Conservation (phyloP, 2,113 vertebrate species). For the Plecturocebus donacophilus region DNA sequence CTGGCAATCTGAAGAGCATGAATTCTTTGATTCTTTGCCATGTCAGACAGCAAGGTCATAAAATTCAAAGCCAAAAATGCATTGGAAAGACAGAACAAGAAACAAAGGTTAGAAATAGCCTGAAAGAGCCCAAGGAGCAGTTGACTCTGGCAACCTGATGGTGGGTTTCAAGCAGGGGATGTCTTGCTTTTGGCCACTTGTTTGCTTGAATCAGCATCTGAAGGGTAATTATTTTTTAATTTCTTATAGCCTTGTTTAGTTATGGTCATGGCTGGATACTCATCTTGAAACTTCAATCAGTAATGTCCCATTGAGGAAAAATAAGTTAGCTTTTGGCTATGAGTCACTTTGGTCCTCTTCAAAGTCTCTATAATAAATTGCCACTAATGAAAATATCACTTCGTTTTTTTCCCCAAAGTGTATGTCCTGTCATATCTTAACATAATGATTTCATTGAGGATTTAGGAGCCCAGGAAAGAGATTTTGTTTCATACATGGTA, state of each 20-base stretch:
- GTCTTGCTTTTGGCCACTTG: not conserved
- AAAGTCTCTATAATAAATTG: not conserved
- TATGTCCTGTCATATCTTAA: not conserved
- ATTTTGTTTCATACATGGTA: not conserved
- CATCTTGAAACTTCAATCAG: not conserved
- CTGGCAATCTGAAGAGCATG: conserved; percentile 10
- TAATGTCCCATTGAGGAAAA: not conserved
- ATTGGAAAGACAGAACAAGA: conserved; percentile 65
- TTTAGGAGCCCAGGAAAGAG: not conserved
- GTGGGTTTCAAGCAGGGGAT: not conserved
- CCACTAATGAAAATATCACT: not conserved
- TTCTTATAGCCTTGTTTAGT: not conserved
- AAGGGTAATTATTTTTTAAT: not conserved
- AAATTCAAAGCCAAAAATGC: conserved; percentile 44
- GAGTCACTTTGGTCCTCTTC: not conserved
- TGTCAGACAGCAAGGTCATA: conserved; percentile 38
- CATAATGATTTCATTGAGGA: not conserved
- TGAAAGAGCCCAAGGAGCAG: conserved; percentile 23
- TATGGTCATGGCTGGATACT: not conserved
- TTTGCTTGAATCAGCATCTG: conserved; percentile 70
- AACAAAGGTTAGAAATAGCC: conserved; percentile 78
- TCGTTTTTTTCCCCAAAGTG: not conserved
- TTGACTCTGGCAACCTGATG: not conserved
- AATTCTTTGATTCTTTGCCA: conserved; percentile 39
- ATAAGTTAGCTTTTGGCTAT: not conserved